These are phyloP conservation scores for Myrmecobius fasciatus DNA, from an alignment of 2,113 vertebrate genomes.

Conservation along the genomic window DNA sequence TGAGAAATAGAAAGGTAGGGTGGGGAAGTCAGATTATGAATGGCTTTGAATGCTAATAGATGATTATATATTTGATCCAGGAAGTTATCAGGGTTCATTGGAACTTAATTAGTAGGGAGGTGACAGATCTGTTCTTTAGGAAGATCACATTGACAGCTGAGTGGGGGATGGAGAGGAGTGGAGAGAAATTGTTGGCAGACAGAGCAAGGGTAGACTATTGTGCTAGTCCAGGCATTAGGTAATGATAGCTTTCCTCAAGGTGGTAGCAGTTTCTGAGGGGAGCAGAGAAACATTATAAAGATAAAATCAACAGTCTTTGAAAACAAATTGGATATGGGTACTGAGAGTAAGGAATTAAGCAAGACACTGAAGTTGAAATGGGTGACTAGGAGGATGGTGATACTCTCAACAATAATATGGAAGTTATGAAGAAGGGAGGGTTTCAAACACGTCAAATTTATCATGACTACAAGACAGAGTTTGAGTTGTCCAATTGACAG, in stretches of 20 bases:
- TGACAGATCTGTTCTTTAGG: neutral
- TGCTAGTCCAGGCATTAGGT: neutral
- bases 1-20: neutral
- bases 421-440: neutral
- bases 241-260: neutral
- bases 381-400: neutral
- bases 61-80: neutral
- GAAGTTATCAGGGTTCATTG: neutral
- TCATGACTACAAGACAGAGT: neutral
- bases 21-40: neutral
- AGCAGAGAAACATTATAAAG: neutral
- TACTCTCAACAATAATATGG: neutral
- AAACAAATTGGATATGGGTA: neutral
- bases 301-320: neutral
- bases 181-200: neutral
- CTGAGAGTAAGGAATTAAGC: neutral
- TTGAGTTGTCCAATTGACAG: neutral
- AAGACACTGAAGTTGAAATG: neutral
- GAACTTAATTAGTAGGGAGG: neutral
- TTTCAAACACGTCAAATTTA: neutral
- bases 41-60: neutral
- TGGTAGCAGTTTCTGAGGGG: neutral
- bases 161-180: neutral
- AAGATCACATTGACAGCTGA: neutral
- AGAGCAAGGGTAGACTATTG: neutral